Evolutionary conservation across 30 jellyfish, hydroid and myxozoan species (phyloP).

Genomic region (Cassiopea andromeda): DNA sequence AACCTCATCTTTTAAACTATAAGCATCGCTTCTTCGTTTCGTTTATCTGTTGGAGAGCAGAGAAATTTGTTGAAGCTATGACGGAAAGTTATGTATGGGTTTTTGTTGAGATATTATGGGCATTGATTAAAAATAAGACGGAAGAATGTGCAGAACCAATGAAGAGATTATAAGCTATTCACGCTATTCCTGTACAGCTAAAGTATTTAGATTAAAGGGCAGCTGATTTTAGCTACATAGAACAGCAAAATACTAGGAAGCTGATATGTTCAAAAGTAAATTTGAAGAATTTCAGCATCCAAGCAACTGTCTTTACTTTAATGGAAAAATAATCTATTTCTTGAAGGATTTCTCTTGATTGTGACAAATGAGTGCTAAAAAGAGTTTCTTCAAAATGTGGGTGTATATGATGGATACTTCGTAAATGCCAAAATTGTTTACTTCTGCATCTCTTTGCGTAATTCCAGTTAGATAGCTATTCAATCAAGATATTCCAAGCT

Average conservation of each 20-base stretch:
- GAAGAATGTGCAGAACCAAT: not conserved
- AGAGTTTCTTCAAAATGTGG: too few relatives aligned
- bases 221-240: not conserved
- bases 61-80: conserved; percentile 18
- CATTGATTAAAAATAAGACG: not conserved
- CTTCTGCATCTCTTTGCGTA: too few relatives aligned
- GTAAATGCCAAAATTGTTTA: too few relatives aligned
- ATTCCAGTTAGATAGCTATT: too few relatives aligned
- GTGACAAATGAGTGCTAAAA: too few relatives aligned
- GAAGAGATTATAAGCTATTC: not conserved
- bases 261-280: not conserved
- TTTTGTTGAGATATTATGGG: conserved; percentile 27
- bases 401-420: too few relatives aligned
- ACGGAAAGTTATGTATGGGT: not conserved
- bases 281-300: conserved; percentile 1
- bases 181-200: not conserved
- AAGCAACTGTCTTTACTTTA: not conserved
- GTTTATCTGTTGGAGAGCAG: conserved; percentile 14
- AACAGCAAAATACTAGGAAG: not conserved
- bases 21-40: not conserved
- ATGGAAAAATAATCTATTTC: conserved; percentile 49
- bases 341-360: conserved; percentile 66
- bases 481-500: too few relatives aligned
- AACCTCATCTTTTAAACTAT: not conserved
- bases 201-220: not conserved